Evolutionary conservation across 2,797 vertebrate species (phyloP).

Genomic region (Harpagifer antarcticus): DNA sequence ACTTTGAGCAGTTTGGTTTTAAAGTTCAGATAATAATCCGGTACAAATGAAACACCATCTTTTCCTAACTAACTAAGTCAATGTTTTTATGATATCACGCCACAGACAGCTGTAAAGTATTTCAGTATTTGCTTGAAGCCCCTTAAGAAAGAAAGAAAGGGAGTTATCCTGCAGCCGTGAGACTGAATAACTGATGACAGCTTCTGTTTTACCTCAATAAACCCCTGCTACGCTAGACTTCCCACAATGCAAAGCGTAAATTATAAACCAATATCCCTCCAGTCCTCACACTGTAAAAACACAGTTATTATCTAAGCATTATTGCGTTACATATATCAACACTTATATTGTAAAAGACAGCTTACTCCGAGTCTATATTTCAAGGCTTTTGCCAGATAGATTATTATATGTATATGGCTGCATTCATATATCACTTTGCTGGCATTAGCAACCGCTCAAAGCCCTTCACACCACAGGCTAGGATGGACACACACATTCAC

Average conservation of each 20-base stretch:
- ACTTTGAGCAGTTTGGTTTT: not conserved
- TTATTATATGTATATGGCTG: too few relatives aligned
- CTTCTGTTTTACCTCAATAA: slow-evolving; percentile 32
- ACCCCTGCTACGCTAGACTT: slow-evolving; percentile 13
- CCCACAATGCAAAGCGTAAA: slow-evolving; percentile 19
- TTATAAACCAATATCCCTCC: slow-evolving; percentile 40
- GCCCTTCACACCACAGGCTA: too few relatives aligned
- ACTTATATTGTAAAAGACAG: not conserved
- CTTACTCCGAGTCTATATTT: not conserved
- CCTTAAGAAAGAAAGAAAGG: slow-evolving; percentile 10
- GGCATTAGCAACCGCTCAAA: too few relatives aligned
- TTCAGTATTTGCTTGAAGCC: slow-evolving; percentile 2
- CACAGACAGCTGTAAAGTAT: not conserved
- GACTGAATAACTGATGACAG: slow-evolving; percentile 41
- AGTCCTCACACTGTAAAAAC: slow-evolving; percentile 15
- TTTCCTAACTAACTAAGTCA: not conserved
- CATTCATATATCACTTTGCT: too few relatives aligned
- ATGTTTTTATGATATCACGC: not conserved
- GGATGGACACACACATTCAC: too few relatives aligned
- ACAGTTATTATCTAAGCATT: slow-evolving; percentile 24
- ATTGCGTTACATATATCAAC: too few relatives aligned
- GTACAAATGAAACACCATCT: not conserved
- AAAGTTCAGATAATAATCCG: not conserved
- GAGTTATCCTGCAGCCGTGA: slow-evolving; percentile 15
- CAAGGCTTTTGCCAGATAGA: not conserved